Conservation (phyloP, 2,113 vertebrate species). For the Lichenostomus cassidix region DNA sequence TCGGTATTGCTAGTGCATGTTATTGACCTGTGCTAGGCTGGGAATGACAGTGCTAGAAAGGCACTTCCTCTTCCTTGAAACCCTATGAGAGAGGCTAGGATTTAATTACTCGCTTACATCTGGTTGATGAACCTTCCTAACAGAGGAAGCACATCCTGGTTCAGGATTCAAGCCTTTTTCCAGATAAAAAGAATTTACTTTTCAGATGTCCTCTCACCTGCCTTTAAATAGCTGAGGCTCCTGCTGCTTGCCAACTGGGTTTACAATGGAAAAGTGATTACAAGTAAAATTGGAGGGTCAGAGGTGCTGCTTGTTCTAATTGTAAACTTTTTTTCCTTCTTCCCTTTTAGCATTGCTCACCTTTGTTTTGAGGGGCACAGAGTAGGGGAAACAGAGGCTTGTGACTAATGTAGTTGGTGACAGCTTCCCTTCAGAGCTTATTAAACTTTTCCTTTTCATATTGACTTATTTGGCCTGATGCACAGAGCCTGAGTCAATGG, state of each 20-base stretch:
- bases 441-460: not conserved
- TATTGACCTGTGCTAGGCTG: not conserved
- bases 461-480: not conserved
- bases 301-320: not conserved
- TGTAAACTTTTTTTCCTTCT: not conserved
- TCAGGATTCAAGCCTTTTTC: not conserved
- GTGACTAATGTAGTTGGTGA: not conserved
- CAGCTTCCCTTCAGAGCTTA: not conserved
- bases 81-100: not conserved
- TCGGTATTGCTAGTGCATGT: not conserved
- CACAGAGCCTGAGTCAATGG: not conserved
- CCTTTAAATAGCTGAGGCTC: not conserved
- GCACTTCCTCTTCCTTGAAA: not conserved
- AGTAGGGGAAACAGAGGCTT: not conserved
- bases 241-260: not conserved
- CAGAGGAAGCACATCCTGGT: conserved; percentile 12
- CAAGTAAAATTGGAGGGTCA: not conserved
- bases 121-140: not conserved
- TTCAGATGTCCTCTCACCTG: not conserved
- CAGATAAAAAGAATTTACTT: not conserved
- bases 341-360: not conserved
- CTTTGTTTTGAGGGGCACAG: not conserved
- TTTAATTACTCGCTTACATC: not conserved
- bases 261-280: not conserved
- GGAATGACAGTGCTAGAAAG: not conserved